A percentile compares a stretch with the other conserved stretches of the same genome.
Evolutionary conservation across 1,140 invertebrate genomes (phyloP).

Genomic region (Drosophila micromelanica): DNA sequence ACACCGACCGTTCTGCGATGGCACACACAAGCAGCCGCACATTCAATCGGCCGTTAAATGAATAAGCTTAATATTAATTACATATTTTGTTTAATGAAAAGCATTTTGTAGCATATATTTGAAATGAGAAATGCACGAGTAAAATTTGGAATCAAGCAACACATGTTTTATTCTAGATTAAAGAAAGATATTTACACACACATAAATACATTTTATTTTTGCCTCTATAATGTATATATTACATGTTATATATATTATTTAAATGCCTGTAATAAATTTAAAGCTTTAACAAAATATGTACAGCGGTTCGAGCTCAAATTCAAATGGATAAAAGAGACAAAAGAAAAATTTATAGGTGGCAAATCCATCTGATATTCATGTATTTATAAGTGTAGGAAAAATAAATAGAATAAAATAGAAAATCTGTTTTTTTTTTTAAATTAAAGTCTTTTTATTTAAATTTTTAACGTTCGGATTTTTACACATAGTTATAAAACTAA

Average conservation of each 20-base stretch:
- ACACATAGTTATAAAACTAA: conserved; percentile 76
- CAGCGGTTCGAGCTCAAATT: conserved; percentile 30
- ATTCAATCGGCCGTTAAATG: conserved; percentile 86
- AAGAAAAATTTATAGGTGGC: neutral
- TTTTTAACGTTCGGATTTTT: conserved; percentile 68
- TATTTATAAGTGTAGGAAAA: no score
- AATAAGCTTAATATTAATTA: conserved; percentile 9
- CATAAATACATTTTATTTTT: conserved; percentile 32
- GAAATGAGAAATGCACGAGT: conserved; percentile 49
- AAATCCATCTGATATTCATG: conserved; percentile 5
- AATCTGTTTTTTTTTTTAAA: conserved; percentile 47
- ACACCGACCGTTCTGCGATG: conserved; percentile 98
- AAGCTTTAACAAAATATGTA: conserved; percentile 70
- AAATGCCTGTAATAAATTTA: conserved; percentile 18
- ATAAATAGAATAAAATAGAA: neutral
- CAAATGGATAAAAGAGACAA: conserved; percentile 7
- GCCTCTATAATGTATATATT: conserved; percentile 23
- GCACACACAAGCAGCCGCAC: conserved; percentile 92
- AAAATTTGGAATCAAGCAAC: conserved; percentile 71
- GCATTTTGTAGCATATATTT: conserved; percentile 28
- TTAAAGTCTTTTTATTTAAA: conserved; percentile 67
- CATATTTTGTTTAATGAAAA: conserved; percentile 10
- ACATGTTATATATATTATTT: conserved; percentile 21
- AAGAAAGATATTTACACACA: conserved; percentile 47
- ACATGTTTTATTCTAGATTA: conserved; percentile 65